Base-by-base conservation (phyloP, 2,888 invertebrate genomes). In the Priocnemis perturbator region DNA sequence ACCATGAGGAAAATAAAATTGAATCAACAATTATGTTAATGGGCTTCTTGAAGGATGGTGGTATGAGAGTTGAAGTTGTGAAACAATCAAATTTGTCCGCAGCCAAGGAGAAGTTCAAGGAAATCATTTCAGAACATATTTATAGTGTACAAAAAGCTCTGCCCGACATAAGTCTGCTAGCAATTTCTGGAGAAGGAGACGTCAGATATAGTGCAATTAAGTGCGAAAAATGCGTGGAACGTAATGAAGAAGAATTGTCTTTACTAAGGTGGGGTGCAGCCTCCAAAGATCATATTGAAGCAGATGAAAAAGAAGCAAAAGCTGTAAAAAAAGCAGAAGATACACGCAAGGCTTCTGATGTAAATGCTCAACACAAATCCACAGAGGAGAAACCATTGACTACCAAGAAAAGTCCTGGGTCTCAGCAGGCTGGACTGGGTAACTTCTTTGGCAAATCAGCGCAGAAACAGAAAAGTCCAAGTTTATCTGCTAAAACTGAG, bases 111-210 rank as follows among this genome's bases (percentile, higher is more conserved):
- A 88, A 88, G 53, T 90, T 88, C 62, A 67, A 71, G 0, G 83
- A 80, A 60, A 76, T 90, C 14, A 78, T 86, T 23, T 89, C 89
- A 0, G 85, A 90, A 64, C 90, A 90, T 72, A 69, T 90, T 37
- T 90, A 90, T 67, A 90, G 90, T 59, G 63, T 90, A 17, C 89
- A 90, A 67, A 90, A 87, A 74, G 67, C 77, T 9, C 67, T 88
- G n/a, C 71, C 77, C 0, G 79, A 87, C 26, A 71, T 88, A 23
- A 81, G 86, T 61, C 50, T 84, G 3, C 79, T 89, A 17, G 85
- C 85, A 7, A 75, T 74, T 14, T 61, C 78, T 21, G 87, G 80
- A 9, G 74, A 79, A 53, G 87, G 86, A 3, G 84, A 88, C 72
- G 45, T 83, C 7, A 81, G 76, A 48, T 87, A 77, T 47, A 84